A percentile compares a stretch with the other conserved stretches of the same genome.
phyloP scores from a whole-genome alignment of 35 echinoderm and acorn worm genomes.

The Holothuria glaberrima region DNA sequence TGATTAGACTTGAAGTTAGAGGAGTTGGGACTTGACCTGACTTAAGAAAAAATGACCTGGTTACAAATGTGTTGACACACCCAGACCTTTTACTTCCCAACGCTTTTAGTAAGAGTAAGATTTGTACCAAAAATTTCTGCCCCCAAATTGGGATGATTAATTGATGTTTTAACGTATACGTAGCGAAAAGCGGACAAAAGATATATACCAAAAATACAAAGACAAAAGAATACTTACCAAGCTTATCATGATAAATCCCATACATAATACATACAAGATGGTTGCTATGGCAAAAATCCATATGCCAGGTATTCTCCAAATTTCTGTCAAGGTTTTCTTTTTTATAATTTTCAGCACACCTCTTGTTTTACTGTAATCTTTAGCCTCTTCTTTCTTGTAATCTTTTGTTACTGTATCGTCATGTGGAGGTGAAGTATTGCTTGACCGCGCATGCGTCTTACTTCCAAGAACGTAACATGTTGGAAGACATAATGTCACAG shows the following conservation, averaged over 20 bases:
- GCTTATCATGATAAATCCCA: conserved; percentile 37
- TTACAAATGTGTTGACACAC: too few relatives aligned
- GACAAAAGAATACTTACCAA: background rate
- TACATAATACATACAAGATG: conserved; percentile 25
- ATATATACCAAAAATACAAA: too few relatives aligned
- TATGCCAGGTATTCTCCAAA: background rate
- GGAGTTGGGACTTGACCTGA: too few relatives aligned
- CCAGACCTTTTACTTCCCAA: too few relatives aligned
- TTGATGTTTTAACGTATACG: too few relatives aligned
- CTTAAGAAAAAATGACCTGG: too few relatives aligned
- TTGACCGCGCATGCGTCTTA: background rate
- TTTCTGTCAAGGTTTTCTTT: background rate
- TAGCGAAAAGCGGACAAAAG: too few relatives aligned
- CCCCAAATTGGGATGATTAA: too few relatives aligned
- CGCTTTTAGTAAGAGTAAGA: too few relatives aligned
- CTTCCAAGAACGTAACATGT: conserved; percentile 9
- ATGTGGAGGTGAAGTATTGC: too few relatives aligned
- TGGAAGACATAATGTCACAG: conserved; percentile 16
- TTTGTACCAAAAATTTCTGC: too few relatives aligned
- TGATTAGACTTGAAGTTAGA: too few relatives aligned
- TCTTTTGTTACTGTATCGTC: background rate
- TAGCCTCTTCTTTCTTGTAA: background rate
- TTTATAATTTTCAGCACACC: conserved; percentile 1
- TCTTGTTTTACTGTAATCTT: background rate
- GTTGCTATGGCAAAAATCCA: conserved; percentile 16